Evolutionary conservation across 2,888 invertebrate genomes (phyloP), one percentile per base, ranked within the genome.

Genomic region (Nasonovia ribisnigri): DNA sequence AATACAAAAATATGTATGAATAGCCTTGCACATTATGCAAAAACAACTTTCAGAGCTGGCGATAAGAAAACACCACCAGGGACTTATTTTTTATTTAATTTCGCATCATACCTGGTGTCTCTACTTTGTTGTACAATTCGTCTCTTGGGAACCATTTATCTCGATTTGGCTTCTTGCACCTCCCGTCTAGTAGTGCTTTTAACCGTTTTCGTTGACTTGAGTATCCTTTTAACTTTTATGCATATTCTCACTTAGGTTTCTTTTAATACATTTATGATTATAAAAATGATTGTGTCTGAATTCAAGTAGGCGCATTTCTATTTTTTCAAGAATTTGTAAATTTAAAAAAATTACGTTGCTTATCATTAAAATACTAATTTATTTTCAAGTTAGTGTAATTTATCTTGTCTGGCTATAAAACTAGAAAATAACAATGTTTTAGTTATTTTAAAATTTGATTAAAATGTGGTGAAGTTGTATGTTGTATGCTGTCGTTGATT

Each of bases 81-180:
- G 90, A 93, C 93, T 90, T 93, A 90, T 90, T 93, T 93, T 93
- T 93, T 93, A 93, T 93, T 93, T 90, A 93, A 93, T 93, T 93
- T 90, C 57, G 86, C 90, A 93, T 93, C 93, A 93, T 93, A 90
- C 84, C 84, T 86, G 84, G 89, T 67, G 93, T 90, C 90, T 93
- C 60, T 90, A 60, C 60, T 84, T 54, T 86, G 90, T 48, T 90
- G 42, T 86, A 86, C 93, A 86, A 93, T 86, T 93, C 60, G 90
- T 93, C 93, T 93, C 93, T 43, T 42, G 93, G 90, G 93, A 48
- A 57, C 60, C 60, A 90, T 93, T 90, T 93, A 93, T 93, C 84
- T 90, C 86, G 93, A 93, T 93, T 93, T 90, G 93, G 93, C n/a
- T 93, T 93, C 93, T 57, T 93, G 67, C 93, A 90, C 93, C 86